phyloP scores from a whole-genome alignment of 53 echinoderm and acorn worm genomes.

The Paelopatides confundens region DNA sequence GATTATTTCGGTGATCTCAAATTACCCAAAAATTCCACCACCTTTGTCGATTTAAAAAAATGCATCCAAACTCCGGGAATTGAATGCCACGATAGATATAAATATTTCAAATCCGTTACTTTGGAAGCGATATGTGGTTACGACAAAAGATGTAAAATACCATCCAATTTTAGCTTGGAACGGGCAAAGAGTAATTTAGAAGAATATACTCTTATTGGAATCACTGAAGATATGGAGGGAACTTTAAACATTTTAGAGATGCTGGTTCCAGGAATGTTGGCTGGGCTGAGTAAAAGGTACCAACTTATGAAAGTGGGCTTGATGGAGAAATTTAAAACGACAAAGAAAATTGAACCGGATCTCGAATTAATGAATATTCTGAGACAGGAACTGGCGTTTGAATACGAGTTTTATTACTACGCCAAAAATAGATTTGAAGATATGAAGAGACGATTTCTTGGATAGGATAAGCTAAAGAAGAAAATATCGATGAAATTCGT shows the following conservation, averaged over 20 bases:
- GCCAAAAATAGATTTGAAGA: not conserved
- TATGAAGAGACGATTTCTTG: not conserved
- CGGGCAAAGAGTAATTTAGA: conserved; percentile 10
- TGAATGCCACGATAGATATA: not conserved
- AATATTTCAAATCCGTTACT: conserved; percentile 8
- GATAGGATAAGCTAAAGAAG: not conserved
- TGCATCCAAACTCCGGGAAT: not conserved
- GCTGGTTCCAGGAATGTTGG: not conserved
- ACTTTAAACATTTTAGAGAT: not conserved
- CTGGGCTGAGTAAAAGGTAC: not conserved
- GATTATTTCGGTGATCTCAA: conserved; percentile 1
- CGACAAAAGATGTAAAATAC: not conserved
- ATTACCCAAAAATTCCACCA: not conserved
- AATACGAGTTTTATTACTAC: not conserved
- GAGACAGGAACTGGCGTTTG: not conserved
- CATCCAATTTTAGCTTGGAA: not conserved
- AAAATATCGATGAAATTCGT: too few relatives aligned
- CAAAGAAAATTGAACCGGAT: not conserved
- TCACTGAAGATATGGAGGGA: conserved; percentile 1
- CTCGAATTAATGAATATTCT: not conserved
- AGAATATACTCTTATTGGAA: not conserved
- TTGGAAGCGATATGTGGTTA: not conserved
- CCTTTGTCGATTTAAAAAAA: not conserved
- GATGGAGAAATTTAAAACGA: not conserved
- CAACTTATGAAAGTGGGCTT: not conserved